Conservation (phyloP, 2,113 vertebrate genomes). For the Hyperoodon ampullatus region DNA sequence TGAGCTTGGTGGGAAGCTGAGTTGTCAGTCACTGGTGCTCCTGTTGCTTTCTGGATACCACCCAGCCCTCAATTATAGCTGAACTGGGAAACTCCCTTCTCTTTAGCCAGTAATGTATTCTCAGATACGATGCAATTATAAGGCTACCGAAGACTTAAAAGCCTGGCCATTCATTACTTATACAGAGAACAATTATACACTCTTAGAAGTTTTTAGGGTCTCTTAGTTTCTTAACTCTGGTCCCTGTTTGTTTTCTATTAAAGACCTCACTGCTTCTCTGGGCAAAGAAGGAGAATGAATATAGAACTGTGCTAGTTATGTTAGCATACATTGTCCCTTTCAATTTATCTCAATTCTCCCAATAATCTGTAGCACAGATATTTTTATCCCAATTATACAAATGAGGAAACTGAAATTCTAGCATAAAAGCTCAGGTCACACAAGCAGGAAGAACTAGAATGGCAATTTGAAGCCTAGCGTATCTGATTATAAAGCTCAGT, state of each 20-base stretch:
- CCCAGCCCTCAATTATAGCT: rapidly evolving
- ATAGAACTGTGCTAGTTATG: rapidly evolving
- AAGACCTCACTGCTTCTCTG: neutral
- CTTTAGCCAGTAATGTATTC: neutral
- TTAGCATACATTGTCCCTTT: neutral
- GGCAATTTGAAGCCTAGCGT: neutral
- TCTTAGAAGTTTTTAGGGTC: neutral
- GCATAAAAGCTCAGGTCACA: neutral
- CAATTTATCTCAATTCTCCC: neutral
- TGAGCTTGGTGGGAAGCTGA: neutral
- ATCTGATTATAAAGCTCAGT: neutral
- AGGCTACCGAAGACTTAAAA: neutral
- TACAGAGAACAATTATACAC: neutral
- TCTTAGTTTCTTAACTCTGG: neutral
- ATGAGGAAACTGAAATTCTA: neutral
- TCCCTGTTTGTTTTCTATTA: neutral
- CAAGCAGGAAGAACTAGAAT: neutral
- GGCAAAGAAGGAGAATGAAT: too few relatives aligned
- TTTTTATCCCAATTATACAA: constrained; percentile 17
- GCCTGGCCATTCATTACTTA: neutral
- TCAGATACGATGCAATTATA: neutral
- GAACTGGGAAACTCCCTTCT: neutral
- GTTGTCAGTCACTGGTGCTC: rapidly evolving
- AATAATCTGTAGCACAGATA: neutral
- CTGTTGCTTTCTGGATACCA: neutral